phyloP scores from a whole-genome alignment of 1,140 invertebrate species.

The Pissodes strobi region DNA sequence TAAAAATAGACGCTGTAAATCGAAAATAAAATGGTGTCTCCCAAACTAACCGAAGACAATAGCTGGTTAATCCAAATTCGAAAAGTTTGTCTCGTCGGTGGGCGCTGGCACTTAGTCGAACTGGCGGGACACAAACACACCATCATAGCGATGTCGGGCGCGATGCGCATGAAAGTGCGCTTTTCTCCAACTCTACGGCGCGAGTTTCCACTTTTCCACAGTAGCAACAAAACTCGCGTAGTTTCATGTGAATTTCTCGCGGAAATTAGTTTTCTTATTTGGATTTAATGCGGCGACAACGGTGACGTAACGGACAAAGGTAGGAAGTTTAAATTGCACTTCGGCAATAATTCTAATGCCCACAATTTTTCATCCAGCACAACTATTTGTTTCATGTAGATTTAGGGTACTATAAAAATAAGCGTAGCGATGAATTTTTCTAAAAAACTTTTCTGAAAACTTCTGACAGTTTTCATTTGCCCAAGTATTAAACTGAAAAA shows the following conservation, averaged over 20 bases:
- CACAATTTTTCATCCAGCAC: too few species aligned
- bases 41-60: constrained; percentile 13
- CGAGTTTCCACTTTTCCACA: constrained; percentile 47
- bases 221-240: constrained; percentile 40
- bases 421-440: too few species aligned
- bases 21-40: constrained; percentile 4
- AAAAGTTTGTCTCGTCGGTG: too few species aligned
- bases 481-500: too few species aligned
- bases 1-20: too few species aligned
- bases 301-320: constrained; percentile 42
- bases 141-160: constrained; percentile 12
- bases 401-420: too few species aligned
- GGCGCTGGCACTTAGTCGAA: constrained; percentile 36
- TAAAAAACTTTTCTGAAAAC: too few species aligned
- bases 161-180: constrained; percentile 35
- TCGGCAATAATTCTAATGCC: too few species aligned
- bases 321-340: constrained; percentile 15
- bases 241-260: constrained; percentile 27
- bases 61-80: constrained; percentile 32
- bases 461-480: too few species aligned
- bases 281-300: constrained; percentile 42
- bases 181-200: constrained; percentile 28
- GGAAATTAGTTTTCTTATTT: constrained; percentile 30
- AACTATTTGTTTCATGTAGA: too few species aligned
- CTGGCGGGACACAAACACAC: constrained; percentile 28